Evolutionary conservation across 37 sponge, comb jelly and placozoan genomes (phyloP), one percentile per base, ranked within the genome.

Genomic region (Diacarnus erythraeanus): DNA sequence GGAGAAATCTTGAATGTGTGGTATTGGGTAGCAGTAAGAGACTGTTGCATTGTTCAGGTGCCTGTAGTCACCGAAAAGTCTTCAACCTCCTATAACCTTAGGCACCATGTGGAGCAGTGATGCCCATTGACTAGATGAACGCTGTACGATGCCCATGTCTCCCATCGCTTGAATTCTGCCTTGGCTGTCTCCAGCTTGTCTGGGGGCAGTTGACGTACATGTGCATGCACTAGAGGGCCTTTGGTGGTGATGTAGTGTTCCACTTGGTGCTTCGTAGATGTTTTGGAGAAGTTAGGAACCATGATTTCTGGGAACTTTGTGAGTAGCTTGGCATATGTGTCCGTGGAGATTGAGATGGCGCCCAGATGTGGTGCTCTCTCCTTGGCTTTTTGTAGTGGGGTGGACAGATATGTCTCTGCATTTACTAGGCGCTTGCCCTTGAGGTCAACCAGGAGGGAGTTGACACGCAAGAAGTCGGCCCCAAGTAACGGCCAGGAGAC

Each of bases 191-290:
- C 42, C 20, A 78, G 42, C 63, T 59, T 57, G 69, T 65, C 68
- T n/a, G 79, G 68, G 20, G 79, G 68, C n/a, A 78, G 31, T 26
- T 68, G 40, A 23, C 67, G 79, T 31, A 63, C 42, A 15, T 38
- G 42, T 31, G 79, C 79, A 78, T 64, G 67, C 23, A 76, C 60
- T 23, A 61, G 77, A 51, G 77, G 60, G 38, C 84, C 77, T 22
- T 74, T 83, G 29, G 84, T 83, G 57, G 38, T 9, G 38, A 83
- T 76, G 77, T 27, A 42, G 69, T 83, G 84, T 31, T 56, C 57
- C 31, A 83, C 77, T 59, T 23, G 22, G 31, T 76, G 77, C 34
- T 76, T 76, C 47, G 27, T 73, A 25, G 74, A 20, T 4, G 43
- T 21, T 37, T 37, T 20, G 42, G 74, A 37, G 29, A 73, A 73